phyloP scores from a whole-genome alignment of 2,888 invertebrate species.

The Troides aeacus region DNA sequence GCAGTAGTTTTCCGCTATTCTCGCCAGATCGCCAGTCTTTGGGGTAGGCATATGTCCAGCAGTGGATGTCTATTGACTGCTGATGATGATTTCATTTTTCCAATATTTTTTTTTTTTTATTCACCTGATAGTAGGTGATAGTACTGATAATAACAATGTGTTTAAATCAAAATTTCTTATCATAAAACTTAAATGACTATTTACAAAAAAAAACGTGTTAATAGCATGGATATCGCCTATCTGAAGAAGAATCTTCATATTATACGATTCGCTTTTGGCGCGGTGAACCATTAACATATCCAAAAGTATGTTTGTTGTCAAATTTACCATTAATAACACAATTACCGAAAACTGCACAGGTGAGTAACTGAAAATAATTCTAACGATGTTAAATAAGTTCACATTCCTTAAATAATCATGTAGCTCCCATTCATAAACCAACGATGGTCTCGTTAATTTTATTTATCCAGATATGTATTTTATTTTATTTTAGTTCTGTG shows the following conservation, averaged over 20 bases:
- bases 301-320: constrained; percentile 56
- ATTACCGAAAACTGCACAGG: constrained; percentile 53
- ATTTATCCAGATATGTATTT: too few relatives aligned
- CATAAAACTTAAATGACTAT: neutral
- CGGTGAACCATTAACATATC: constrained; percentile 68
- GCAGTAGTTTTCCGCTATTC: too few relatives aligned
- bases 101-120: too few relatives aligned
- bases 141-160: neutral
- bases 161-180: neutral
- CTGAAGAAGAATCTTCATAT: constrained; percentile 58
- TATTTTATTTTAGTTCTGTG: too few relatives aligned
- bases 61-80: too few relatives aligned
- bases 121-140: too few relatives aligned
- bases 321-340: constrained; percentile 63
- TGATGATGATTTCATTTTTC: too few relatives aligned
- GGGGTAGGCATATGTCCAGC: too few relatives aligned
- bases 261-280: constrained; percentile 68
- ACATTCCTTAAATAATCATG: neutral
- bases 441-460: neutral
- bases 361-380: constrained; percentile 34
- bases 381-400: neutral
- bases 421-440: neutral
- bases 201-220: neutral
- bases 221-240: constrained; percentile 70
- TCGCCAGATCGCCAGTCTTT: too few relatives aligned